Evolutionary conservation across 1,140 invertebrate species (phyloP).

Genomic region (Medauroidea extradentata): DNA sequence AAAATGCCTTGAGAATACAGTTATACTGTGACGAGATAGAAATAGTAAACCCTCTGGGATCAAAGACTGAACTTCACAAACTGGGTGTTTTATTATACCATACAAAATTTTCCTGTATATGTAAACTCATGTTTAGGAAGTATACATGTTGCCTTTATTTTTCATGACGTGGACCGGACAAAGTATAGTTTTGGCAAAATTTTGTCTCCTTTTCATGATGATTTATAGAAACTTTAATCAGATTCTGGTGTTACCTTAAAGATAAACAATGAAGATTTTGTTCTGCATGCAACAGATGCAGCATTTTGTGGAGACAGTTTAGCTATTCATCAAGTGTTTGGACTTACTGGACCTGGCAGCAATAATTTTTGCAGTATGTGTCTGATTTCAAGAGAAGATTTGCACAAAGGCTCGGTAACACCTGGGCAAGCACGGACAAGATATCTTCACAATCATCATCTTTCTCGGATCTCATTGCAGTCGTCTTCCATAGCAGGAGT

Average conservation of each 20-base stretch:
- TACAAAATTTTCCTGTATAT: slow-evolving; percentile 13
- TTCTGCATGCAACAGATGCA: slow-evolving; percentile 19
- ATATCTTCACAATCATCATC: too few species aligned
- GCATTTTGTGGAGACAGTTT: slow-evolving; percentile 25
- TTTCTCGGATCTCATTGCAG: too few species aligned
- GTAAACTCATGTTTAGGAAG: slow-evolving; percentile 11
- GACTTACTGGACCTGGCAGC: slow-evolving; percentile 20
- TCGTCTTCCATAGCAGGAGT: too few species aligned
- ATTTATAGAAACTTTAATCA: not conserved
- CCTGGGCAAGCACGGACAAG: too few species aligned
- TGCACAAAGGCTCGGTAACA: too few species aligned
- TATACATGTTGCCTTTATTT: slow-evolving; percentile 16
- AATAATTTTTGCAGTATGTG: slow-evolving; percentile 22
- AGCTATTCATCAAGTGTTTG: slow-evolving; percentile 25
- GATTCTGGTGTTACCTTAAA: slow-evolving; percentile 3
- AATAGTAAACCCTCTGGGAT: slow-evolving; percentile 19
- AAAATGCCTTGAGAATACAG: slow-evolving; percentile 1
- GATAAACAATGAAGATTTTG: slow-evolving; percentile 8
- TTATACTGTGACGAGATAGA: slow-evolving; percentile 17
- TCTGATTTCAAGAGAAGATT: too few species aligned
- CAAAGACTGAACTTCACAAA: slow-evolving; percentile 20
- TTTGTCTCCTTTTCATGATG: slow-evolving; percentile 5
- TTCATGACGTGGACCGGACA: slow-evolving; percentile 10
- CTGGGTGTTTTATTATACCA: slow-evolving; percentile 16
- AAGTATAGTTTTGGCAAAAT: slow-evolving; percentile 3